Percentiles rank a stretch among this genome's conserved stretches.
phyloP scores from a whole-genome alignment of 1,140 invertebrate species.

The Sarcophaga peregrina region DNA sequence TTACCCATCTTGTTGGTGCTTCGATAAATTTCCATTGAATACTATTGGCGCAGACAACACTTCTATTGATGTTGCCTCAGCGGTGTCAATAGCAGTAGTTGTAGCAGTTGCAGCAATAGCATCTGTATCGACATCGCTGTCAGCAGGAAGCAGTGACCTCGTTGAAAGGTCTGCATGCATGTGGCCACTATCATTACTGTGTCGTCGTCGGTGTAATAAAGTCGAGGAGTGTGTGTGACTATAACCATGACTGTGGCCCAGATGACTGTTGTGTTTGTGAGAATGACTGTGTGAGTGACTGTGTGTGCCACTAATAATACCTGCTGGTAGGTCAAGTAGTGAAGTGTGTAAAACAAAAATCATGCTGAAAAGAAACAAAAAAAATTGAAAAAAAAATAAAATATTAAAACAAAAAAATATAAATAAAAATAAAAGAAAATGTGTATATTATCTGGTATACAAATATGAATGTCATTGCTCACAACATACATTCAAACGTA shows the following conservation, averaged over 20 bases:
- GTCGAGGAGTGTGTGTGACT: constrained; percentile 53
- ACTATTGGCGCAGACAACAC: constrained; percentile 1
- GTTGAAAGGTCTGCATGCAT: not conserved
- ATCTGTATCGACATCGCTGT: not conserved
- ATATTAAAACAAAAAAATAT: constrained; percentile 47
- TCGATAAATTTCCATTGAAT: constrained; percentile 9
- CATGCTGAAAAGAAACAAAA: constrained; percentile 72
- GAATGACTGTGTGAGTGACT: constrained; percentile 48
- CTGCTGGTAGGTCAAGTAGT: constrained; percentile 57
- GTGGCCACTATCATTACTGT: not conserved
- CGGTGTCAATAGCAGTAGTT: constrained; percentile 20
- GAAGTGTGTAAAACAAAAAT: constrained; percentile 79
- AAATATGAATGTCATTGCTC: not conserved
- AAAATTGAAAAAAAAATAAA: too few relatives aligned
- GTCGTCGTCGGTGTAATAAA: constrained; percentile 4
- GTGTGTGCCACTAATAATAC: constrained; percentile 52
- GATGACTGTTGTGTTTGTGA: constrained; percentile 58
- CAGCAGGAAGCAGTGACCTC: not conserved
- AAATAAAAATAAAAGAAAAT: constrained; percentile 28
- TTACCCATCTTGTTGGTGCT: constrained; percentile 40
- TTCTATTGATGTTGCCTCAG: constrained; percentile 12
- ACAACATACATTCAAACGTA: not conserved
- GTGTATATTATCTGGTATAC: not conserved
- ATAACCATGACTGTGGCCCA: constrained; percentile 50
- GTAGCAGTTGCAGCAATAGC: not conserved